These are phyloP conservation scores for Drosophila guanche DNA, from an alignment of 1,140 invertebrate species.

Conservation along the genomic window DNA sequence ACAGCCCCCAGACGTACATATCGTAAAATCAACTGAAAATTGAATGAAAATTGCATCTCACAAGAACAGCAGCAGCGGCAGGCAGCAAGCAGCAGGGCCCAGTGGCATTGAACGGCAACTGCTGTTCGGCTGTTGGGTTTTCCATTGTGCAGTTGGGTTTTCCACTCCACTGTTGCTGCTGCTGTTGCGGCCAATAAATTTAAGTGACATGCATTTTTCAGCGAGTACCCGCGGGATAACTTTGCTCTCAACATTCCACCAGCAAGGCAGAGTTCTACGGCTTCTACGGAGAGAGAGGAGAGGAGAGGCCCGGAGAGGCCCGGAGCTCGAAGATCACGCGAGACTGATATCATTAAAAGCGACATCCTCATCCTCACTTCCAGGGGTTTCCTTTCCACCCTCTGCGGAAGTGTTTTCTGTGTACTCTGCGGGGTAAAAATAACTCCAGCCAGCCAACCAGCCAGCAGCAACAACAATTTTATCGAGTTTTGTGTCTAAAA, in stretches of 20 bases:
- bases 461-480: conserved; percentile 36
- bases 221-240: conserved; percentile 77
- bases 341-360: conserved; percentile 74
- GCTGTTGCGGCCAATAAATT: conserved; percentile 78
- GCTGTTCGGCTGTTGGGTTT: conserved; percentile 35
- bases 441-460: conserved; percentile 44
- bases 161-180: conserved; percentile 33
- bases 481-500: conserved; percentile 66
- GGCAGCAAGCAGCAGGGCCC: no score
- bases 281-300: conserved; percentile 1
- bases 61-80: conserved; percentile 26
- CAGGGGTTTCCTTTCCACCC: conserved; percentile 26
- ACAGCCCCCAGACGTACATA: conserved; percentile 59
- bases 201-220: conserved; percentile 81
- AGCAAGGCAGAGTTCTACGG: conserved; percentile 37
- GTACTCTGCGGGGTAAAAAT: conserved; percentile 52
- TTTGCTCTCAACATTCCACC: conserved; percentile 74
- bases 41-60: conserved; percentile 82
- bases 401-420: conserved; percentile 57
- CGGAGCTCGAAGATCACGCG: conserved; percentile 44
- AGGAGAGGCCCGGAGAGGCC: not conserved
- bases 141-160: conserved; percentile 23
- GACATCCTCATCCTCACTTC: conserved; percentile 56
- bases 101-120: conserved; percentile 1
- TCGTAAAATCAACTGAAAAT: conserved; percentile 62